phyloP scores from a whole-genome alignment of 2,888 invertebrate genomes.

The Vannuccia rotundouncinata region DNA sequence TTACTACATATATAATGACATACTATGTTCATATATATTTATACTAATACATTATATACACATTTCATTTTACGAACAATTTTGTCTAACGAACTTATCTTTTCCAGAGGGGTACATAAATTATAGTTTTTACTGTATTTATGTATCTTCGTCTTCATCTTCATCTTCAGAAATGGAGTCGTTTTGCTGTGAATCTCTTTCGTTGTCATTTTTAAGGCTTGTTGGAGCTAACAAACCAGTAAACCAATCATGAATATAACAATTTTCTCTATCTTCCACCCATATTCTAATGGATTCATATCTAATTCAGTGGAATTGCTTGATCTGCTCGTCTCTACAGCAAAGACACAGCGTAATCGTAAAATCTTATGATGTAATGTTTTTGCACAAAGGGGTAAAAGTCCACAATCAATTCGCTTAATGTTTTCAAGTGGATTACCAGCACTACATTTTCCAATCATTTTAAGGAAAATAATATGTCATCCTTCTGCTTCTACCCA shows the following conservation, averaged over 20 bases:
- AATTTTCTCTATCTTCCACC: slow-evolving; percentile 15
- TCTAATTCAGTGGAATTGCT: neutral
- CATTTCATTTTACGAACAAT: too few species aligned
- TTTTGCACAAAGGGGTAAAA: neutral
- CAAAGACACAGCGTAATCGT: slow-evolving; percentile 1
- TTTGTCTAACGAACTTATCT: neutral
- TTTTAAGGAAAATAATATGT: slow-evolving; percentile 17
- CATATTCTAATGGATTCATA: neutral
- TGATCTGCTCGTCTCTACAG: slow-evolving; percentile 4
- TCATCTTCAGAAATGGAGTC: neutral
- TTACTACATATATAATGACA: too few species aligned
- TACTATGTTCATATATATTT: too few species aligned
- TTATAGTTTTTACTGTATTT: neutral
- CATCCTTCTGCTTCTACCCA: slow-evolving; percentile 3
- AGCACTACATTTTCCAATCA: slow-evolving; percentile 7
- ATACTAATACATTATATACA: too few species aligned
- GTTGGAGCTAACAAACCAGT: neutral
- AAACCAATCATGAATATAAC: neutral
- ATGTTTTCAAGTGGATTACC: neutral
- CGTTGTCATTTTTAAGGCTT: slow-evolving; percentile 5
- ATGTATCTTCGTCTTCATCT: too few species aligned
- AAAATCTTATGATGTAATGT: slow-evolving; percentile 15
- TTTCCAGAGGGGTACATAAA: too few species aligned
- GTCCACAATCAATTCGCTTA: slow-evolving; percentile 9
- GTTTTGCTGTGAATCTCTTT: neutral